phyloP scores from a whole-genome alignment of 2,888 invertebrate genomes.

The Eledona agricola region DNA sequence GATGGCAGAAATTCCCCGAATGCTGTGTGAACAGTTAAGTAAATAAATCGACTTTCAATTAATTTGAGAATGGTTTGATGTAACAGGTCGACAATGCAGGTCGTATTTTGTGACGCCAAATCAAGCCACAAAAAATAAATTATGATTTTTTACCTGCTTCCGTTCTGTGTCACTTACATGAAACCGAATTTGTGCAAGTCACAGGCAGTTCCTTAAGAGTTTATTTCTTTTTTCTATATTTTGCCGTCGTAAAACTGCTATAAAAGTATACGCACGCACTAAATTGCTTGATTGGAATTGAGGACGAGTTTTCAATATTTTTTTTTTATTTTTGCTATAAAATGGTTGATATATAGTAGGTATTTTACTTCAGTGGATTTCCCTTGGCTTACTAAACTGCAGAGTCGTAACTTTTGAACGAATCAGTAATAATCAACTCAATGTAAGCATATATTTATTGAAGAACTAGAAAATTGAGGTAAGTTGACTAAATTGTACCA shows the following conservation, averaged over 20 bases:
- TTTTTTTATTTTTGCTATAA: conserved; percentile 7
- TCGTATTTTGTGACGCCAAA: conserved; percentile 9
- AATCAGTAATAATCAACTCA: no score
- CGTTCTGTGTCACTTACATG: no score
- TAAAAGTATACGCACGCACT: conserved; percentile 5
- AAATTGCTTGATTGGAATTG: conserved; percentile 8
- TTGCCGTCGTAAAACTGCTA: conserved; percentile 5
- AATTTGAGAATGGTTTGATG: conserved; percentile 13
- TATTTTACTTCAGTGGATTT: conserved; percentile 1
- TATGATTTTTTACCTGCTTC: conserved; percentile 2
- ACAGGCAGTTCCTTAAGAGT: conserved; percentile 1
- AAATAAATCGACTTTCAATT: conserved; percentile 14
- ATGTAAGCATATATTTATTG: no score
- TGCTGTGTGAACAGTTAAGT: conserved; percentile 6
- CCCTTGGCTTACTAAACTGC: conserved; percentile 1
- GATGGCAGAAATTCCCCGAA: conserved; percentile 15
- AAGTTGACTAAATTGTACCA: no score
- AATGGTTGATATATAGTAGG: conserved; percentile 5
- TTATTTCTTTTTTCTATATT: neutral
- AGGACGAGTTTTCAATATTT: conserved; percentile 3
- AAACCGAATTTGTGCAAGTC: conserved; percentile 2
- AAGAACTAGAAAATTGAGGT: no score
- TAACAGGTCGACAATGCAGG: no score
- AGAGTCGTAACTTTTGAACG: conserved; percentile 4
- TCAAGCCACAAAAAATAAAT: conserved; percentile 8